Conservation (phyloP, 2,888 invertebrate genomes). For the Cephonodes hylas region DNA sequence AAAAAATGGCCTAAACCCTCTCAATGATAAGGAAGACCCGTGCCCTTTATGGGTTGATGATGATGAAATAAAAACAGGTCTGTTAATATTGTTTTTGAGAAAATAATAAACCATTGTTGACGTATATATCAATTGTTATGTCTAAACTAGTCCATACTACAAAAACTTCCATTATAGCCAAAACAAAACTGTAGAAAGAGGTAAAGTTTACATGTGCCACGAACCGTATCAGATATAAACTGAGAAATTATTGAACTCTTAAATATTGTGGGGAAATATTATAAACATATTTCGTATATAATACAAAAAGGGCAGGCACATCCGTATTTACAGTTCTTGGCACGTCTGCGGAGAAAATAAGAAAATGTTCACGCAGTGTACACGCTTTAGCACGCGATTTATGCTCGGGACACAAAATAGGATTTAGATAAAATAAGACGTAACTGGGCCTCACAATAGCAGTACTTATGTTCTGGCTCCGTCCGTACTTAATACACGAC, state of each 20-base stretch:
- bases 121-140: too few relatives aligned
- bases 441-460: conserved; percentile 55
- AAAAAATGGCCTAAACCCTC: too few relatives aligned
- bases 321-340: conserved; percentile 73
- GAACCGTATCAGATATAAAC: background rate
- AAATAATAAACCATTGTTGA: too few relatives aligned
- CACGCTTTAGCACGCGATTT: conserved; percentile 72
- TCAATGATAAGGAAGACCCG: too few relatives aligned
- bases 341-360: conserved; percentile 76
- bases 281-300: conserved; percentile 36
- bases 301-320: conserved; percentile 46
- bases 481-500: conserved; percentile 52
- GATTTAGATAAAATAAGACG: conserved; percentile 76
- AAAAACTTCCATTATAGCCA: background rate
- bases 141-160: background rate
- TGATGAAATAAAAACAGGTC: too few relatives aligned
- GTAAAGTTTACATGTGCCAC: background rate
- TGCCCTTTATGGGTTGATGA: too few relatives aligned
- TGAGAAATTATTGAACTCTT: conserved; percentile 6
- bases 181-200: background rate
- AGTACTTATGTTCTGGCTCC: conserved; percentile 43
- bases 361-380: conserved; percentile 76
- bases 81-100: too few relatives aligned
- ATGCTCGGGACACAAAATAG: conserved; percentile 77
- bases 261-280: conserved; percentile 17